Percentiles rank a stretch among this genome's conserved stretches.
Conservation (phyloP, 2,797 vertebrate species). For the Gadopsis bispinosus region DNA sequence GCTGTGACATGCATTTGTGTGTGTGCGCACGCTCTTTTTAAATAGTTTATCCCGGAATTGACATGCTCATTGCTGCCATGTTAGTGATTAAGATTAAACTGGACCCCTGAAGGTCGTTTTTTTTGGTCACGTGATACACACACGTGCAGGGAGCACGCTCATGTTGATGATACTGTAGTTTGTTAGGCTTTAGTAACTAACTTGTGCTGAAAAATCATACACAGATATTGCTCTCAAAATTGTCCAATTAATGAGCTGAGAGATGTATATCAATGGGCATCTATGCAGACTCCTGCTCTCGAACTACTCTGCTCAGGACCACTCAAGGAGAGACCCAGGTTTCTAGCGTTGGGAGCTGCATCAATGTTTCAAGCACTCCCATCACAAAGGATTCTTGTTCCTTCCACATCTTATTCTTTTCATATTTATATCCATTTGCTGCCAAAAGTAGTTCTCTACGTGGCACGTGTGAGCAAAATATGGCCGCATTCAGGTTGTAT, state of each 20-base stretch:
- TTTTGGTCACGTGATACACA: no score
- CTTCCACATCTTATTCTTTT: constrained; percentile 66
- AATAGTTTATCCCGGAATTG: background rate
- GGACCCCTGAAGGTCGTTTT: no score
- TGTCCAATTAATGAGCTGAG: constrained; percentile 21
- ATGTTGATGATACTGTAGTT: background rate
- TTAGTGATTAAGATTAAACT: background rate
- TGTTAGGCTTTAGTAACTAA: background rate
- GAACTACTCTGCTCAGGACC: constrained; percentile 47
- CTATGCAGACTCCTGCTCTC: constrained; percentile 45
- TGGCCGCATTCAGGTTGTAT: constrained; percentile 59
- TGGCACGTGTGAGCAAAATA: constrained; percentile 49
- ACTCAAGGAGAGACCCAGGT: constrained; percentile 55
- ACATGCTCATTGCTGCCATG: background rate
- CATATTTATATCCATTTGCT: constrained; percentile 74
- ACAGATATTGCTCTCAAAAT: constrained; percentile 14
- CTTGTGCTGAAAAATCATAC: constrained; percentile 9
- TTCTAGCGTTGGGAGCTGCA: constrained; percentile 64
- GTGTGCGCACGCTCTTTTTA: background rate
- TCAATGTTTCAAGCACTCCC: constrained; percentile 77
- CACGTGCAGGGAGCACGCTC: no score
- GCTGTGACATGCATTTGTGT: constrained; percentile 22
- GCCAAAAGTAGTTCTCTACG: constrained; percentile 51
- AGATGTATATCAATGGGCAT: constrained; percentile 34
- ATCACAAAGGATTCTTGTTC: constrained; percentile 74